Conservation (phyloP, 92 coral and sea anemone genomes). For the Siderastrea radians region DNA sequence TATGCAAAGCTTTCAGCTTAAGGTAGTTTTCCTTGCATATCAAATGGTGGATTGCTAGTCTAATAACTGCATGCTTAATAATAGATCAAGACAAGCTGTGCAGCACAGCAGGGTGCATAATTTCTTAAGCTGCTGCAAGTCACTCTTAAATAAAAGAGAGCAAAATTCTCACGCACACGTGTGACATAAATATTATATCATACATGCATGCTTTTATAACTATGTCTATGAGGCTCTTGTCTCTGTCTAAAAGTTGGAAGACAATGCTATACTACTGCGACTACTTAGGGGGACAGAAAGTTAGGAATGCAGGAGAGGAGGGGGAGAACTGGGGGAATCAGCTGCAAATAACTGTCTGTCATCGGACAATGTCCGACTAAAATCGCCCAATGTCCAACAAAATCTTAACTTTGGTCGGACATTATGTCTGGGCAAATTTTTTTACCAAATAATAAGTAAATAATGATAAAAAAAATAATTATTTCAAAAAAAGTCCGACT, state of each 20-base stretch:
- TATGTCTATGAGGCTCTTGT: background rate
- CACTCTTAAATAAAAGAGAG: slow-evolving; percentile 36
- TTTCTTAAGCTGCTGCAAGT: background rate
- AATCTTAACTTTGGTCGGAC: too few relatives aligned
- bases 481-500: too few relatives aligned
- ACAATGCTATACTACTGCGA: background rate
- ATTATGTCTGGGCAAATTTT: too few relatives aligned
- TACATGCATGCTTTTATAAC: slow-evolving; percentile 3
- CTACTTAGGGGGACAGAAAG: too few relatives aligned
- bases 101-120: background rate
- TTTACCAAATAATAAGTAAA: too few relatives aligned
- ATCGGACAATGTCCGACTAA: too few relatives aligned
- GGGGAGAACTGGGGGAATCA: too few relatives aligned
- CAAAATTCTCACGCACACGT: slow-evolving; percentile 1
- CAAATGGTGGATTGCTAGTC: background rate
- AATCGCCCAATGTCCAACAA: too few relatives aligned
- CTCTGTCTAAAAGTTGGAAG: background rate
- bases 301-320: too few relatives aligned
- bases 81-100: background rate
- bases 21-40: background rate
- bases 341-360: too few relatives aligned
- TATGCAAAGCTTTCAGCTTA: background rate
- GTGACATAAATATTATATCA: slow-evolving; percentile 55
- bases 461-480: too few relatives aligned
- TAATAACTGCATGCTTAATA: background rate